Base-by-base conservation (phyloP, 2,888 invertebrate genomes). In the Eilema depressum region DNA sequence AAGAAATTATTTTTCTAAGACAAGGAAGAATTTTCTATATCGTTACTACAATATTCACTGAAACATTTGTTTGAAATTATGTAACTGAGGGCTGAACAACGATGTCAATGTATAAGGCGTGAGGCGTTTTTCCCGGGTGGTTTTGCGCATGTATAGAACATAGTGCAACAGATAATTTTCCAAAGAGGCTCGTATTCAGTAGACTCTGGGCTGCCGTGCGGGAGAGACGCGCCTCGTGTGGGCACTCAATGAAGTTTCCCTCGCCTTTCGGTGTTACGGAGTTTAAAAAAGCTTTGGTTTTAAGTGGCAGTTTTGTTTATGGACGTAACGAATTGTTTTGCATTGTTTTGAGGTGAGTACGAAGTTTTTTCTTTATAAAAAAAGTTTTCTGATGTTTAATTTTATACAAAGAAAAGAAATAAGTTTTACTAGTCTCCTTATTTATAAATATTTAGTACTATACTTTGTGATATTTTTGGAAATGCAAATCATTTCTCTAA, bases 101-200 rank as follows among this genome's bases (percentile, higher is more conserved):
- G 23, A 61, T 73, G 75, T 85, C 80, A 79, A 83, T 88, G 87
- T 82, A 81, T 70, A 60, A 25, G 59, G 69, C 74, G 75, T 68
- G 60, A 14, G 66, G 68, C 70, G 75, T 67, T 80, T 69, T 37
- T 61, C 61, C 61, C 81, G 78, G 61, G 71, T 30, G 75, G 83
- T 77, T 85, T 85, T 89, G 91, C 91, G 91, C 91, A 91, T 89
- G 91, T 88, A 88, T 87, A 82, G 77, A 85, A 84, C 85, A 72
- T 84, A 86, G 87, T 87, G 88, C 88, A 88, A 88, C 88, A 88
- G 87, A 89, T 89, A 86, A 86, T 89, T 85, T 86, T 83, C 79
- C 77, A 66, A 78, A 84, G 85, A 78, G 82, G 83, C 82, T 85
- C 83, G 82, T 85, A 87, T 87, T 89, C 89, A 91, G 91, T 91